Conservation (phyloP, 2,888 invertebrate species). For the Pseudeuparius sepicola region DNA sequence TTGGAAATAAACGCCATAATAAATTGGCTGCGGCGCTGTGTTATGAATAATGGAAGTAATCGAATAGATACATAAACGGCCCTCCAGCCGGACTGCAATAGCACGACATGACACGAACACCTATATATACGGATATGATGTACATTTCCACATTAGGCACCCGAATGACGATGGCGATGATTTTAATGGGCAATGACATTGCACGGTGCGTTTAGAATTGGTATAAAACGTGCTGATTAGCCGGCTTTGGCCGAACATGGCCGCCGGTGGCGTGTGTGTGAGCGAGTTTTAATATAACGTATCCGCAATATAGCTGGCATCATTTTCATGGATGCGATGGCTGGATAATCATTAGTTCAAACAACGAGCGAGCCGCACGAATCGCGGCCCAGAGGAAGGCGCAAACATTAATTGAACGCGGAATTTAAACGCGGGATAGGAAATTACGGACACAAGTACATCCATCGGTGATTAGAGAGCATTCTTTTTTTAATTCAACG, state of each 20-base stretch:
- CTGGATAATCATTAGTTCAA: slow-evolving; percentile 34
- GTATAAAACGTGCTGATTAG: slow-evolving; percentile 40
- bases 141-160: slow-evolving; percentile 35
- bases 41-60: too few species aligned
- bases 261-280: slow-evolving; percentile 27
- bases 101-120: slow-evolving; percentile 31
- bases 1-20: too few species aligned
- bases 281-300: slow-evolving; percentile 31
- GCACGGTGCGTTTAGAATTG: slow-evolving; percentile 34
- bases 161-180: slow-evolving; percentile 34
- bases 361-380: too few species aligned
- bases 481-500: too few species aligned
- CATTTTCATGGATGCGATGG: slow-evolving; percentile 32
- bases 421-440: too few species aligned
- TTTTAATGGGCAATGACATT: slow-evolving; percentile 40
- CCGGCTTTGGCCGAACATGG: slow-evolving; percentile 32
- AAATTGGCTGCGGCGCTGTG: too few species aligned
- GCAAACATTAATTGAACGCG: too few species aligned
- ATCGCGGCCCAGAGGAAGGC: too few species aligned
- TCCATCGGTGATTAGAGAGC: too few species aligned
- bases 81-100: too few species aligned
- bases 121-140: slow-evolving; percentile 27
- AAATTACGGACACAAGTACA: too few species aligned
- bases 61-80: too few species aligned
- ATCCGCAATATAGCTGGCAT: slow-evolving; percentile 24